Conservation (phyloP, 1,140 invertebrate species). For the Apis mellifera region Amel_HAv3.1 CM009939.2:11659001-11659500, state of each 20-base stretch:
- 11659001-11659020: slow-evolving; percentile 61
- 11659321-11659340: slow-evolving; percentile 12
- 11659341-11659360: no score
- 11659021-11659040: slow-evolving; percentile 81
- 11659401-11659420: no score
- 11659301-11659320: slow-evolving; percentile 31
- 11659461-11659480: no score
- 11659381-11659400: no score
- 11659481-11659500: no score
- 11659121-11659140: slow-evolving; percentile 14
- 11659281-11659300: slow-evolving; percentile 66
- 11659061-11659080: not conserved
- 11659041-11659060: slow-evolving; percentile 79
- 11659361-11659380: no score
- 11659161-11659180: slow-evolving; percentile 53
- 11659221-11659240: slow-evolving; percentile 75
- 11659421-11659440: no score
- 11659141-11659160: slow-evolving; percentile 22
- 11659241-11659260: slow-evolving; percentile 47
- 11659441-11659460: no score
- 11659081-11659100: slow-evolving; percentile 15
- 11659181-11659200: slow-evolving; percentile 41
- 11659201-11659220: slow-evolving; percentile 61
- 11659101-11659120: slow-evolving; percentile 34
- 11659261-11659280: slow-evolving; percentile 75